phyloP scores from a whole-genome alignment of 2,888 invertebrate genomes.

The Eilema griseolum region DNA sequence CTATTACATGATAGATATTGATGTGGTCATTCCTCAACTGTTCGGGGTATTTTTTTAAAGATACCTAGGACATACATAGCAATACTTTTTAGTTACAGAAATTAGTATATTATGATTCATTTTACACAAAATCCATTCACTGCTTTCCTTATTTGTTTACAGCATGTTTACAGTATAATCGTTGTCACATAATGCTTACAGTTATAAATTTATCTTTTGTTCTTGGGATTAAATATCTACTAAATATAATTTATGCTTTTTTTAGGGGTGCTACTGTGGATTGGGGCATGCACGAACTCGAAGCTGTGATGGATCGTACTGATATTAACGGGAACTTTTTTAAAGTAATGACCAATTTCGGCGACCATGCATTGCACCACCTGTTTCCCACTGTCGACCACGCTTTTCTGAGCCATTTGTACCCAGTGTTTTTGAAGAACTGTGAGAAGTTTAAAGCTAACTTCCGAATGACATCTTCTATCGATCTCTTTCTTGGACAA shows the following conservation, averaged over 20 bases:
- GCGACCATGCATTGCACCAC: constrained; percentile 93
- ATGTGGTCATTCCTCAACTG: too few relatives aligned
- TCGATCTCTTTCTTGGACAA: constrained; percentile 74
- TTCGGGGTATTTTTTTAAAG: too few relatives aligned
- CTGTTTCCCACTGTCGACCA: constrained; percentile 94
- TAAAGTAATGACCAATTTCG: constrained; percentile 90
- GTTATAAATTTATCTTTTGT: too few relatives aligned
- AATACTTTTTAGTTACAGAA: too few relatives aligned
- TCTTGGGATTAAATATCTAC: not conserved
- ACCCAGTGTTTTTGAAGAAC: constrained; percentile 88
- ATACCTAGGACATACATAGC: too few relatives aligned
- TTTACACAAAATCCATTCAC: too few relatives aligned
- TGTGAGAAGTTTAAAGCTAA: constrained; percentile 88
- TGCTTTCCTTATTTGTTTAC: too few relatives aligned
- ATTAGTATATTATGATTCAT: too few relatives aligned
- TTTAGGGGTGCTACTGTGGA: constrained; percentile 85
- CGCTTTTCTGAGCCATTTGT: constrained; percentile 88
- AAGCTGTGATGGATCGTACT: constrained; percentile 91
- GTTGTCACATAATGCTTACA: too few relatives aligned
- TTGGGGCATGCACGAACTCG: constrained; percentile 93
- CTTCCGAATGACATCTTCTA: constrained; percentile 71
- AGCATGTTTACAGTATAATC: too few relatives aligned
- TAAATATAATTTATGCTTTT: constrained; percentile 11
- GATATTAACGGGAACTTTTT: constrained; percentile 89
- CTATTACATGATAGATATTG: too few relatives aligned